A percentile compares a stretch with the other conserved stretches of the same genome.
Conservation (phyloP, 2,113 vertebrate species). For the Garra rufa region DNA sequence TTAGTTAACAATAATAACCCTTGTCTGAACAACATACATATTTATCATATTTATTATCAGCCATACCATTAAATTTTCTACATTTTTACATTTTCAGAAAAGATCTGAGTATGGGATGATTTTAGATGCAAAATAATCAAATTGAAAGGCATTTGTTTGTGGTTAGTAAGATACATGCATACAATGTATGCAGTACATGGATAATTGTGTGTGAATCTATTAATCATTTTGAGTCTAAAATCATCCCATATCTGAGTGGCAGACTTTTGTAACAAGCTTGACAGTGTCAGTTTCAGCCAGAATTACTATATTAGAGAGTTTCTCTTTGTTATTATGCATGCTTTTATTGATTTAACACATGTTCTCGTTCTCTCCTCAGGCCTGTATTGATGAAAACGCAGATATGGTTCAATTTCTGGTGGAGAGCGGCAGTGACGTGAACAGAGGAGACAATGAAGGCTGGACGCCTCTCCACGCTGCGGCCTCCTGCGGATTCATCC, state of each 20-base stretch:
- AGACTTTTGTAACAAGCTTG: no score
- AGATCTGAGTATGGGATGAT: no score
- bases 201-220: no score
- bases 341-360: background rate
- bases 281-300: background rate
- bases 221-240: no score
- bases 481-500: constrained; percentile 82
- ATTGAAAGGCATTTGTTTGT: no score
- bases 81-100: background rate
- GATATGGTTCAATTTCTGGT: constrained; percentile 86
- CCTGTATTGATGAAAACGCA: constrained; percentile 84
- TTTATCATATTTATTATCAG: background rate
- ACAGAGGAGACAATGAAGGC: constrained; percentile 83
- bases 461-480: constrained; percentile 85
- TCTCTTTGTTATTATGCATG: no score
- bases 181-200: no score
- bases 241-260: background rate
- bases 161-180: no score
- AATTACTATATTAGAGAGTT: no score
- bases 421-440: constrained; percentile 81
- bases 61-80: background rate
- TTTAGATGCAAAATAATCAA: no score
- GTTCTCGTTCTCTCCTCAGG: constrained; percentile 65
- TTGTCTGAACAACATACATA: background rate
- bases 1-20: background rate